Evolutionary conservation across 2,113 vertebrate genomes (phyloP), one percentile per base, ranked within the genome.

Genomic region (Ploceus nigricollis): DNA sequence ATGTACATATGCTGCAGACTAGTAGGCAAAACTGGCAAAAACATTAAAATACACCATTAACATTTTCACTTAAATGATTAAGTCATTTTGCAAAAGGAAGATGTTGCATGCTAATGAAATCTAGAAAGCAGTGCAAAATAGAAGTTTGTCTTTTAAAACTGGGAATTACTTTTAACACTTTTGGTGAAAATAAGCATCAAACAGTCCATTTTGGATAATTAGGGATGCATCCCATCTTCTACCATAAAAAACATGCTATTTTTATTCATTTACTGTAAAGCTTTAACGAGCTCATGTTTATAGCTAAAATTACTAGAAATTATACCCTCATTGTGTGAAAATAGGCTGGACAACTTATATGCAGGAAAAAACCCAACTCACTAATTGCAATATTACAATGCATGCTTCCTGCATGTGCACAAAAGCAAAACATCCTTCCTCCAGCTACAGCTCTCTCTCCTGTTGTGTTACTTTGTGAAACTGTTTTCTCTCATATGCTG

Each of bases 1-100:
- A 99, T 18, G 98, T 99, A 96, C 99, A 99, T 61, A 99, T 86
- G 23, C 99, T 99, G 98, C 99, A 99, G 93, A 99, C 98, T 95
- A 99, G 98, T 87, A 99, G 98, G 96, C 99, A 99, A 91, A 99
- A 99, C 99, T 99, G 96, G 82, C 87, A 98, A 94, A 97, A 94
- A 95, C 80, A 97, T 35, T 47, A 83, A 71, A 97, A n/a, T 15
- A 53, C 57, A 61, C n/a, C 61, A 68, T 96, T 93, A 92, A 64
- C 25, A 94, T 10, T 48, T 76, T 14, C 18, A 88, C 44, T 51
- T 65, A 75, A 66, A 28, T 44, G 17, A 37, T 75, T 42, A 66
- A 7, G 58, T 68, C 1, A 50, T 81, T 89, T 87, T 91, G 37
- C 47, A 78, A 72, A 72, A 79, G 24, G 82, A 90, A 76, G 54